These are phyloP conservation scores for Ricordea florida DNA, from an alignment of 92 coral and sea anemone genomes.

Conservation along the genomic window DNA sequence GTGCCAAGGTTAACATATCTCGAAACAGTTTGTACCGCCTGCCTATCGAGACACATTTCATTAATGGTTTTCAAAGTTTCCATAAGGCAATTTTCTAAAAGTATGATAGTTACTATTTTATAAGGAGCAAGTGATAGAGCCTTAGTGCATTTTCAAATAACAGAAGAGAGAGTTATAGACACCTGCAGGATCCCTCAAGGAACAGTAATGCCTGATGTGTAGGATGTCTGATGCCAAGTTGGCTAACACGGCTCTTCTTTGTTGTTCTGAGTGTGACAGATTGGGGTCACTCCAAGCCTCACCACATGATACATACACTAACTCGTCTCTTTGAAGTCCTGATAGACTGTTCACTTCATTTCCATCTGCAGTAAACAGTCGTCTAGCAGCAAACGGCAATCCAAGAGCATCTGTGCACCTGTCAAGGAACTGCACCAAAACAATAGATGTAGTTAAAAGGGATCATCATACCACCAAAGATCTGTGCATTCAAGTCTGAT, in stretches of 20 bases:
- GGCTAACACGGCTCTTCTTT: constrained; percentile 80
- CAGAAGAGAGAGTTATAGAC: not conserved
- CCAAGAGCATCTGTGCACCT: constrained; percentile 90
- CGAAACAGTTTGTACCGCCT: no score
- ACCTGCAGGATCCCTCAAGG: constrained; percentile 87
- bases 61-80: no score
- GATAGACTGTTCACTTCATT: constrained; percentile 68
- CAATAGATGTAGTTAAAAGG: not conserved
- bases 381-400: constrained; percentile 91
- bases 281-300: constrained; percentile 94
- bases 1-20: no score
- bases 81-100: no score
- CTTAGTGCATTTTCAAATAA: no score
- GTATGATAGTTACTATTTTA: no score
- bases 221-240: constrained; percentile 92
- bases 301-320: constrained; percentile 89
- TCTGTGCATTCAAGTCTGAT: no score
- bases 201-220: constrained; percentile 80
- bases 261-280: constrained; percentile 90
- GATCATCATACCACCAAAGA: no score
- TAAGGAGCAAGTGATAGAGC: no score
- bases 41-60: no score
- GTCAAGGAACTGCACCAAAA: constrained; percentile 74
- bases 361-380: constrained; percentile 79
- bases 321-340: constrained; percentile 78